These are phyloP conservation scores for Lota lota DNA, from an alignment of 2,113 vertebrate species.

Conservation along the genomic window DNA sequence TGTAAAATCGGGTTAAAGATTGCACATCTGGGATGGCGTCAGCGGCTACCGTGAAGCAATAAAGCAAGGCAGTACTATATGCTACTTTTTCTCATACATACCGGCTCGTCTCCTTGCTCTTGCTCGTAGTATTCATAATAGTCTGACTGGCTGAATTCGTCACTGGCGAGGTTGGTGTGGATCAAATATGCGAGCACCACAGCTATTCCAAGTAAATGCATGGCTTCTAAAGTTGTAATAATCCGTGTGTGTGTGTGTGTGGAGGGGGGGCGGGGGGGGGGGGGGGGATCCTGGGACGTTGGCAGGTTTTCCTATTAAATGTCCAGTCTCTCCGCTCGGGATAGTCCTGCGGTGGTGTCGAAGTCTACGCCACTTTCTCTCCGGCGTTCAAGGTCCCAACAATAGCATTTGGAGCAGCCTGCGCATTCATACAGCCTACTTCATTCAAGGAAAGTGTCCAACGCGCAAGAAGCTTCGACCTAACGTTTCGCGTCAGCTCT, in stretches of 20 bases:
- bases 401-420: too few species aligned
- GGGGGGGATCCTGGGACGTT: background rate
- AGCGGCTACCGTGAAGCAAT: background rate
- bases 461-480: too few species aligned
- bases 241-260: background rate
- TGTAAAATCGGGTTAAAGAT: too few species aligned
- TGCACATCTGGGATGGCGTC: background rate
- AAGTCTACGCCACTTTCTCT: too few species aligned
- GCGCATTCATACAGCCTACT: too few species aligned
- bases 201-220: slow-evolving; percentile 71
- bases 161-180: slow-evolving; percentile 62
- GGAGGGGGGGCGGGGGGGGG: too few species aligned
- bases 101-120: slow-evolving; percentile 66
- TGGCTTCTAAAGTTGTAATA: slow-evolving; percentile 34
- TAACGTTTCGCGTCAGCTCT: too few species aligned
- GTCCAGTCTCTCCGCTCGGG: too few species aligned
- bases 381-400: too few species aligned
- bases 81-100: slow-evolving; percentile 38
- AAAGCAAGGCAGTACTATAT: background rate
- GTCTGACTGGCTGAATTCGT: slow-evolving; percentile 46
- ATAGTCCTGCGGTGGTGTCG: too few species aligned
- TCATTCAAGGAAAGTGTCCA: too few species aligned
- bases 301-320: too few species aligned
- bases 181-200: slow-evolving; percentile 59
- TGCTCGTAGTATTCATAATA: slow-evolving; percentile 64